Percentiles rank a stretch among this genome's conserved stretches.
Conservation (phyloP, 2,888 invertebrate species). For the Sympetrum striolatum region DNA sequence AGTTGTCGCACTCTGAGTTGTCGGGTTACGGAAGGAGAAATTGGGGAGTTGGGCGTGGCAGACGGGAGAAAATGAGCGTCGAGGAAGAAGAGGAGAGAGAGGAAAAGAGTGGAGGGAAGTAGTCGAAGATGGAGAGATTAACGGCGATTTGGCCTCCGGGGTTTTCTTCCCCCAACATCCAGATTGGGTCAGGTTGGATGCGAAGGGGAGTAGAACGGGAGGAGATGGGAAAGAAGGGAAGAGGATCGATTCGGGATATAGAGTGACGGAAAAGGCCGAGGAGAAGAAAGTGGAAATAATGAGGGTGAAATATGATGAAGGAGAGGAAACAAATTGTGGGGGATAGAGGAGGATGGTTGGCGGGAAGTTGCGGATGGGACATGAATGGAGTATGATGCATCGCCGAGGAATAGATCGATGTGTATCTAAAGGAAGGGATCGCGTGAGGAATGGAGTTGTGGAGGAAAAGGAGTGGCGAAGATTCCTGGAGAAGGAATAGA, state of each 20-base stretch:
- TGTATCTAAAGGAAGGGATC: background rate
- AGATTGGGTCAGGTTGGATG: background rate
- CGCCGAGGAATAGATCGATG: background rate
- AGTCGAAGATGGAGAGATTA: slow-evolving; percentile 38
- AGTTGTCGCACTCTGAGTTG: too few species aligned
- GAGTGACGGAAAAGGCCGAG: background rate
- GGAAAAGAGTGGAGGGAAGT: slow-evolving; percentile 18
- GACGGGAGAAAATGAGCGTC: background rate
- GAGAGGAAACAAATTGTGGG: background rate
- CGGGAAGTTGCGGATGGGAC: background rate
- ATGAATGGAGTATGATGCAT: background rate
- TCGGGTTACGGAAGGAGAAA: too few species aligned
- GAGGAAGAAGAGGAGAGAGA: background rate
- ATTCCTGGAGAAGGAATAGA: background rate
- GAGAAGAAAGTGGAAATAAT: background rate
- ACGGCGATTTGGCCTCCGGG: slow-evolving; percentile 32
- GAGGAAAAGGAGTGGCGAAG: background rate
- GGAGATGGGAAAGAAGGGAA: background rate
- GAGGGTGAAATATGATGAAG: background rate
- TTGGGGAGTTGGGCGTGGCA: background rate
- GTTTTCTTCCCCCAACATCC: slow-evolving; percentile 16
- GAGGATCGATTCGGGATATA: background rate
- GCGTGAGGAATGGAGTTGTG: background rate
- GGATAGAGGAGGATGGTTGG: background rate
- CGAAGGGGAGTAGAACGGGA: background rate